Base-by-base conservation (phyloP, 2,113 vertebrate genomes). In the Xiphias gladius region DNA sequence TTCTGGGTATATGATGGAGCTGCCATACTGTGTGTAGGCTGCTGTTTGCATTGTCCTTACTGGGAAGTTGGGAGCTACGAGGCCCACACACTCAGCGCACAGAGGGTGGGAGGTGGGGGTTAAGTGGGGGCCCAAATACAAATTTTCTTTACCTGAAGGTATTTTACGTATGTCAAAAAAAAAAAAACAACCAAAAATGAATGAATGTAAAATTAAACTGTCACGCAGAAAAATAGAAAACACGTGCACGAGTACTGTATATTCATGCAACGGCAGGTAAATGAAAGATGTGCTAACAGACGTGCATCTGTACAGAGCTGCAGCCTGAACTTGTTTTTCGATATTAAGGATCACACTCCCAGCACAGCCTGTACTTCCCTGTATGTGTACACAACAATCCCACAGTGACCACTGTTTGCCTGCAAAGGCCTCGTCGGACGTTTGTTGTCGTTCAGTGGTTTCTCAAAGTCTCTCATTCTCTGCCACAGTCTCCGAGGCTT, bases 381-480 rank as follows among this genome's bases (percentile, higher is more conserved):
- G 37, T 70, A 11, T 82, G 55, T 79, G 83, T 84, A 48, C 68
- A 84, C 82, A 83, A 72, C 61, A 64, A n/a, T 24, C 68, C 76
- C 76, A 4, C 89, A 79, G 73, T 48, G 73, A 79, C 87, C 89
- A 39, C 69, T 89, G 86, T 88, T 88, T 92, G 88, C 78, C 79
- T 80, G 50, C 70, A 43, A 43, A 7, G 43, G 43, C 41, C 54
- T 62, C 54, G 19, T 66, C 16, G 48, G 74, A 76, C 82, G 62
- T 88, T 77, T 88, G 85, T 85, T 85, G 82, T 85, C 77, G 84
- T 88, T 83, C 67, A 59, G 69, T 52, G 75, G 79, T 83, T 87
- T 84, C 70, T 83, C 68, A 54, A 20, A 76, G 78, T 75, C 81
- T 77, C 62, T 87, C 75, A 88, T 76, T 87, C 76, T 67, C 52